Evolutionary conservation across 2,113 vertebrate genomes (phyloP).

Genomic region (Climacteris rufus): DNA sequence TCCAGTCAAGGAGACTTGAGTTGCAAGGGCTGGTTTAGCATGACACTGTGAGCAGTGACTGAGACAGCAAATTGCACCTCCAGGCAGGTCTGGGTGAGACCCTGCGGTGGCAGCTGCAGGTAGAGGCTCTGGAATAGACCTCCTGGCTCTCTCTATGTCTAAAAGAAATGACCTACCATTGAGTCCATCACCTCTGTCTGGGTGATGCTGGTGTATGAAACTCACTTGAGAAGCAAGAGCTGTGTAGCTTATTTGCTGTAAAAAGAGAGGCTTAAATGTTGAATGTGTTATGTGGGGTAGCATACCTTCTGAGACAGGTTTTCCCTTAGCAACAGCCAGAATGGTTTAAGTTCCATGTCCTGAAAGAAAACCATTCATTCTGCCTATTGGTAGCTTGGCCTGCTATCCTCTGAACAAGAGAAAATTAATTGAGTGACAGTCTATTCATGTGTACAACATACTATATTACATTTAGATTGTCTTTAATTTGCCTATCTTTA

Average conservation of each 20-base stretch:
- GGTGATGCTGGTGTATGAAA: not conserved
- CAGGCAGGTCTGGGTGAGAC: not conserved
- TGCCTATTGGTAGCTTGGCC: not conserved
- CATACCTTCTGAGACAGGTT: not conserved
- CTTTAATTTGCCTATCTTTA: not conserved
- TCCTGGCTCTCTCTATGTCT: not conserved
- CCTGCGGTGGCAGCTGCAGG: not conserved
- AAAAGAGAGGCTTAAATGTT: not conserved
- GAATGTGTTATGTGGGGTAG: not conserved
- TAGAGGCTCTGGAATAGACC: not conserved
- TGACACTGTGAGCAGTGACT: not conserved
- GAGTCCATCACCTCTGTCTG: not conserved
- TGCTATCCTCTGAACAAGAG: not conserved
- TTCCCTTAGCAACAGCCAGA: not conserved
- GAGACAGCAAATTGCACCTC: not conserved
- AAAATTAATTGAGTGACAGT: not conserved
- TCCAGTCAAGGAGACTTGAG: not conserved
- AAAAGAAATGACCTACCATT: not conserved
- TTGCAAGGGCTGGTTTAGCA: not conserved
- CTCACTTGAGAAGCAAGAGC: not conserved
- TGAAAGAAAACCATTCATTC: not conserved
- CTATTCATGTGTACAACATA: not conserved
- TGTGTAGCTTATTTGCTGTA: not conserved
- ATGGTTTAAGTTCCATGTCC: not conserved
- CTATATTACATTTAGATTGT: not conserved